Conservation (phyloP, 23 tunicate genomes). For the Clavelina lepadiformis region DNA sequence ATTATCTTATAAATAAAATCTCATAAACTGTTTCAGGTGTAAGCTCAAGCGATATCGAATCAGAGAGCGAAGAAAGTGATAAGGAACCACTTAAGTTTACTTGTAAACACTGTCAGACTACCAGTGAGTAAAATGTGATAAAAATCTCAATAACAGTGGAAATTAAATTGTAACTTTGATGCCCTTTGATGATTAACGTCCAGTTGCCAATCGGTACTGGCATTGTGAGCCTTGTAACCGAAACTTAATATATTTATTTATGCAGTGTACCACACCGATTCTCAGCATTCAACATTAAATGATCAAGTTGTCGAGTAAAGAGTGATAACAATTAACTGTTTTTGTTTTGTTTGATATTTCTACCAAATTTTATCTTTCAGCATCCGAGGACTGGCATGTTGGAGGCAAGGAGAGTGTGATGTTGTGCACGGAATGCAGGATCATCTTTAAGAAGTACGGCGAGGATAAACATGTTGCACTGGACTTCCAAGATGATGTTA, state of each 20-base stretch:
- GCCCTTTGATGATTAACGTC: no score
- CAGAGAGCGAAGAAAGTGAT: constrained; percentile 77
- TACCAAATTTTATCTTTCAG: constrained; percentile 33
- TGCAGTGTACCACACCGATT: no score
- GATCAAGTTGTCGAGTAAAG: no score
- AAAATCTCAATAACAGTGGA: no score
- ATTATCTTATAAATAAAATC: no score
- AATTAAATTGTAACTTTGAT: no score
- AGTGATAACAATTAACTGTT: no score
- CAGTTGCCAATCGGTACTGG: no score
- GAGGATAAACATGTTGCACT: constrained; percentile 30
- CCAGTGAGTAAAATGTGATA: constrained; percentile 26
- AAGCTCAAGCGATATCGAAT: constrained; percentile 70
- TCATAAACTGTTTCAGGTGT: constrained; percentile 58
- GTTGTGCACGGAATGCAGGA: constrained; percentile 79
- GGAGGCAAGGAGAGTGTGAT: constrained; percentile 71
- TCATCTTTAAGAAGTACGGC: constrained; percentile 88
- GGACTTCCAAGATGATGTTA: constrained; percentile 23
- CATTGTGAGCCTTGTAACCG: no score
- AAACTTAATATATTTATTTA: no score
- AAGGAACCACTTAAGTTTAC: constrained; percentile 26
- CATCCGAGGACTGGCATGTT: constrained; percentile 74
- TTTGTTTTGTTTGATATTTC: constrained; percentile 5
- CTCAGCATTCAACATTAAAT: no score
- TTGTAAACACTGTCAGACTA: constrained; percentile 67